Evolutionary conservation across 2,888 invertebrate genomes (phyloP), one percentile per base, ranked within the genome.

Genomic region (Blastobasis lacticolella): DNA sequence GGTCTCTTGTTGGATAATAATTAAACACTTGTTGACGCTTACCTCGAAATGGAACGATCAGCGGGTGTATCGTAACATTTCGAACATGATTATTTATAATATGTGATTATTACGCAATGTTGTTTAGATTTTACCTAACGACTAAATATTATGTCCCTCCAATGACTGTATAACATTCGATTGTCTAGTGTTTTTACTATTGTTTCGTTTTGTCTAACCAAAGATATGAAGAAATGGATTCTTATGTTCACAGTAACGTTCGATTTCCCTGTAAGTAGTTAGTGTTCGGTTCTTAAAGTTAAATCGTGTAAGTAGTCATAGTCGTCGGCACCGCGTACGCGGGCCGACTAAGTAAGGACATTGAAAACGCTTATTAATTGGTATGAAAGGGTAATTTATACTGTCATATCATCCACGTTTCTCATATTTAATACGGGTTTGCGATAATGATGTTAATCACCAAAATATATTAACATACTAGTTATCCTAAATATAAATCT

Each of bases 301-400:
- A 75, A 71, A 77, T 81, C 74, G 82, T 84, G 73, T 86, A 84
- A 83, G 80, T 87, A 86, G 85, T 71, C 77, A 68, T 84, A 86
- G 85, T 71, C 67, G 80, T 78, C 81, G 83, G 67, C 62, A 72
- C 78, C 80, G 81, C 67, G 62, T 75, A 66, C 78, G 78, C 73
- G 78, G 84, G 81, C 66, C 79, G 84, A 76, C 79, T 82, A 78
- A 78, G 73, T 88, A 87, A 87, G 88, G 81, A 87, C 86, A 88
- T 88, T 88, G 88, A 88, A 84, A 88, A 88, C 88, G 88, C 88
- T 88, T 88, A 88, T 88, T 88, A 88, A 87, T 88, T 87, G 88
- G 88, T 88, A 88, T 88, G 88, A 88, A 88, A 88, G 88, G 88
- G 88, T 88, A 88, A 88, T 87, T 88, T 87, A 87, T 88, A 88